Evolutionary conservation across 2,113 vertebrate genomes (phyloP), one percentile per base, ranked within the genome.

Genomic region (Chionodraco myersi): DNA sequence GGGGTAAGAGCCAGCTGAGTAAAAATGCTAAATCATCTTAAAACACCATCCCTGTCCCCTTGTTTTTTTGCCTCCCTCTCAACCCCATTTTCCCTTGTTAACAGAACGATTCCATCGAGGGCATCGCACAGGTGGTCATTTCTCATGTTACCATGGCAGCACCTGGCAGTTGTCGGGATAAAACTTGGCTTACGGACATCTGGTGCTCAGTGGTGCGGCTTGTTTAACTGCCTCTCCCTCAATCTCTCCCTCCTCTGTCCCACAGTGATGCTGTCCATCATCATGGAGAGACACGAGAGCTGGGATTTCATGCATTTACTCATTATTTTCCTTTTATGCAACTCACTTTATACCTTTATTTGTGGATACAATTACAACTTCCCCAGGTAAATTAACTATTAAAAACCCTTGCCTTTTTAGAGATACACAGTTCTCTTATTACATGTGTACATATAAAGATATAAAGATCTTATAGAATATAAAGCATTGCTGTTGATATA

Each of bases 91-190:
- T 41, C 36, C 36, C 57, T 51, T 34, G 51, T 77, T 67, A 23
- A 47, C 69, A 96, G 96, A 96, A 92, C 91, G 96, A 96, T 1
- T 96, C 96, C 0, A 88, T 83, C 62, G 94, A 96, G 79, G 96
- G 95, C 81, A 97, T 96, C 14, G 58, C 93, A 0, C 96, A 97
- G 84, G 97, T 97, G 79, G 94, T 96, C 74, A 73, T 97, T 86
- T 96, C 96, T 89, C 95, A 95, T 65, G 94, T 98, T 87, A 92
- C 95, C 82, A 97, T 97, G 95, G 96, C 93, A 21, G 96, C 96
- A 14, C 95, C 96, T 0, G 96, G 96, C 88, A 97, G 95, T 91
- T 44, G 0, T 76, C 8, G n/a, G 26, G 49, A 64, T 21, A 66
- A 54, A 54, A 54, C 48, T 41, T 21, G 60, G 13, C 53, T 67